Base-by-base conservation (phyloP, 2,113 vertebrate genomes). In the Haliaeetus leucogaster region DNA sequence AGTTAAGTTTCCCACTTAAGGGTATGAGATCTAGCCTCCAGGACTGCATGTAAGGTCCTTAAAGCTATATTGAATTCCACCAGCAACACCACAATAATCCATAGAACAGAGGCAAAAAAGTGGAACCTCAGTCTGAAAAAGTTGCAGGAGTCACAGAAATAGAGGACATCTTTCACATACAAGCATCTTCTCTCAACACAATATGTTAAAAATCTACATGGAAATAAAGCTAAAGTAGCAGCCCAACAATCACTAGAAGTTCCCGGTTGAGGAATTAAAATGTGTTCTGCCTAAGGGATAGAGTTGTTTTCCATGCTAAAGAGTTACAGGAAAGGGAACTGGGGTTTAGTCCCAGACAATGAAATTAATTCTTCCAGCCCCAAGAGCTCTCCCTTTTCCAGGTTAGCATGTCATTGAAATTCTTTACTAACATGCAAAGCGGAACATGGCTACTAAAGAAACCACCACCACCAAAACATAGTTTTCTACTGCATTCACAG, bases 371-470 rank as follows among this genome's bases (percentile, higher is more conserved):
- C 32, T 68, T 55, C 8, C 11, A 2, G 10, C 7, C 7, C 5
- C 10, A 65, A 26, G 18, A 42, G 4, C 12, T 70, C 20, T 40
- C 13, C 2, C 14, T 77, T 86, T 83, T 81, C 30, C 34, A 56
- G 12, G 22, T 52, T 36, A 55, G 5, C 8, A 34, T 4, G 0
- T 8, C 2, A 40, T 0, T 61, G 16, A 56, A 73, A 52, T 63
- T 73, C 17, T 8, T 65, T 11, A 34, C 7, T 38, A 22, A 40
- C 1, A 9, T 16, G 7, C 16, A 71, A 15, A 74, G 5, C 11
- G 45, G 74, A 61, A 47, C 3, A 7, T 15, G 4, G 42, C 15
- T 50, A 40, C 20, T 52, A 66, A 58, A 87, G 38, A 55, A 50
- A 19, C 36, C 76, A 17, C 8, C 7, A 43, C 9, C 32, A n/a